These are phyloP conservation scores for Sarcophaga peregrina DNA, from an alignment of 1,140 invertebrate genomes.

Conservation along the genomic window DNA sequence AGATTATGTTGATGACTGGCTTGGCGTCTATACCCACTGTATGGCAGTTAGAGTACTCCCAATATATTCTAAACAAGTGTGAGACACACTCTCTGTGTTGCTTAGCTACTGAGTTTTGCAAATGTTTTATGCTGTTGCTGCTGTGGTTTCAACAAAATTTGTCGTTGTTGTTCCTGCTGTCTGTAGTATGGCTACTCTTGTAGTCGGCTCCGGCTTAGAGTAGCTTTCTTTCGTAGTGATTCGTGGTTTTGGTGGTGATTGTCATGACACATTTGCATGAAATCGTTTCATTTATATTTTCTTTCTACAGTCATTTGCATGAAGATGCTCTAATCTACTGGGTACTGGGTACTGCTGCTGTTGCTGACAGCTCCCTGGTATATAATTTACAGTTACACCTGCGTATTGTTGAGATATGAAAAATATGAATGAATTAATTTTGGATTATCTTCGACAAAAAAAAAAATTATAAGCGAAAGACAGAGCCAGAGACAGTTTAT, in stretches of 20 bases:
- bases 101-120: neutral
- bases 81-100: neutral
- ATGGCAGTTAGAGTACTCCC: neutral
- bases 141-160: neutral
- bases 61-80: neutral
- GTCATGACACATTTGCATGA: slow-evolving; percentile 28
- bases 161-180: too few relatives aligned
- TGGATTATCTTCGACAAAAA: too few relatives aligned
- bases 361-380: neutral
- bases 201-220: neutral
- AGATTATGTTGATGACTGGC: neutral
- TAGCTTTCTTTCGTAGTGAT: neutral
- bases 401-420: too few relatives aligned
- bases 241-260: neutral
- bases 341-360: too few relatives aligned
- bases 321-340: neutral
- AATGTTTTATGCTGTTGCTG: neutral
- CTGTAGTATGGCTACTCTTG: neutral
- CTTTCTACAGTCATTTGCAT: neutral
- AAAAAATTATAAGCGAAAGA: too few relatives aligned
- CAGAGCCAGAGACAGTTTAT: too few relatives aligned
- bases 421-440: too few relatives aligned
- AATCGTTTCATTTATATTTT: neutral
- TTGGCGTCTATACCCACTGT: neutral
- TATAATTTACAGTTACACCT: neutral